These are phyloP conservation scores for Philereme transversata DNA, from an alignment of 2,888 invertebrate genomes.

Conservation along the genomic window DNA sequence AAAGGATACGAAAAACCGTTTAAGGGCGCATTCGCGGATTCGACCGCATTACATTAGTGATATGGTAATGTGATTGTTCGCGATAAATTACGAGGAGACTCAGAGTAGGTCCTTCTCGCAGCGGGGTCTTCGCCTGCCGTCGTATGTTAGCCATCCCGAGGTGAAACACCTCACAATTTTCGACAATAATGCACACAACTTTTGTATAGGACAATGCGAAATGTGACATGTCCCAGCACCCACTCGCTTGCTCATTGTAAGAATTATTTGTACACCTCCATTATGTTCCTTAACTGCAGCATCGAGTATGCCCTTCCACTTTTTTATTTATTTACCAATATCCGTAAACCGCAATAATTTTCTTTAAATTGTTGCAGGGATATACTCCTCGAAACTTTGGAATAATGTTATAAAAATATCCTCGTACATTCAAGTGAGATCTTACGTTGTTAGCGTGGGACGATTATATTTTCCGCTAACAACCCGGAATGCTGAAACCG, in stretches of 20 bases:
- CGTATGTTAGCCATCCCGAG: conserved; percentile 51
- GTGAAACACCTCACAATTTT: conserved; percentile 73
- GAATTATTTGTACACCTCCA: conserved; percentile 41
- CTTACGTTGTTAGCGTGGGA: conserved; percentile 52
- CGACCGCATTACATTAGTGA: conserved; percentile 78
- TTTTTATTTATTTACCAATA: conserved; percentile 36
- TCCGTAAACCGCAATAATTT: conserved; percentile 30
- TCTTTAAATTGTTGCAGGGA: conserved; percentile 27
- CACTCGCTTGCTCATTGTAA: conserved; percentile 38
- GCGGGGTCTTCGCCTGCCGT: conserved; percentile 68
- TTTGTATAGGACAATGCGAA: conserved; percentile 48
- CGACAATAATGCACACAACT: conserved; percentile 60
- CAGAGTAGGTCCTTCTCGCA: conserved; percentile 61
- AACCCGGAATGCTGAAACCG: conserved; percentile 47
- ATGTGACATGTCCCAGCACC: conserved; percentile 41
- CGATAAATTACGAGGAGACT: conserved; percentile 74
- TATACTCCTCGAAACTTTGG: conserved; percentile 21
- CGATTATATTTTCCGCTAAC: conserved; percentile 52
- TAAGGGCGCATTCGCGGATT: conserved; percentile 75
- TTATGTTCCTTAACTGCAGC: conserved; percentile 39
- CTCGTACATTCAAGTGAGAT: conserved; percentile 45
- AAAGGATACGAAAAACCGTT: conserved; percentile 79
- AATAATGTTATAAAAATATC: conserved; percentile 41
- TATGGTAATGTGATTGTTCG: conserved; percentile 83
- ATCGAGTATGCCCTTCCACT: conserved; percentile 30